Conservation (phyloP, 2,888 invertebrate genomes). For the Neoitamus cyanurus region DNA sequence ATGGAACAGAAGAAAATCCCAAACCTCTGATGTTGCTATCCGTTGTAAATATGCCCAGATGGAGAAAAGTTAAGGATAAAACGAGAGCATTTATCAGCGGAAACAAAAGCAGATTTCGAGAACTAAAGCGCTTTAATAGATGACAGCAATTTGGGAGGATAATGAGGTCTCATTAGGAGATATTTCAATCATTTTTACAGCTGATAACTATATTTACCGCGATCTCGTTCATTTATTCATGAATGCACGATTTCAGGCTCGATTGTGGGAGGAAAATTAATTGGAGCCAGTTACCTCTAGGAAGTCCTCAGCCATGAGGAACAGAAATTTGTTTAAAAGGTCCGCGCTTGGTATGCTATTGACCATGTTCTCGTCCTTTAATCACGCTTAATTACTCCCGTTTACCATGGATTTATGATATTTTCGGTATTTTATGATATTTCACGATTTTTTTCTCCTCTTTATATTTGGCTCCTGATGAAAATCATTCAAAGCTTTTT, state of each 20-base stretch:
- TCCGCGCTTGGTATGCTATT: background rate
- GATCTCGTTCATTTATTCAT: background rate
- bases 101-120: slow-evolving; percentile 20
- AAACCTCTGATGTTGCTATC: background rate
- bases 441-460: background rate
- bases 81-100: slow-evolving; percentile 23
- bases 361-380: background rate
- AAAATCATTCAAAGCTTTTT: background rate
- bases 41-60: slow-evolving; percentile 1
- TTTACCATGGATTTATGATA: background rate
- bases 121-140: slow-evolving; percentile 43
- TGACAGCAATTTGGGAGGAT: slow-evolving; percentile 48
- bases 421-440: background rate
- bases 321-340: background rate
- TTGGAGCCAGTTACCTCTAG: slow-evolving; percentile 9
- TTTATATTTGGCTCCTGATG: background rate
- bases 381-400: background rate
- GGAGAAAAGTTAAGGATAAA: slow-evolving; percentile 33
- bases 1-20: background rate
- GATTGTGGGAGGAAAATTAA: slow-evolving; percentile 10
- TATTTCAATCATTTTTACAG: slow-evolving; percentile 42
- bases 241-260: too few relatives aligned
- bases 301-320: background rate
- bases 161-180: slow-evolving; percentile 48
- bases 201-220: slow-evolving; percentile 35